A percentile compares a stretch with the other conserved stretches of the same genome.
Evolutionary conservation across 2,113 vertebrate species (phyloP).

Genomic region (Hypomesus transpacificus): DNA sequence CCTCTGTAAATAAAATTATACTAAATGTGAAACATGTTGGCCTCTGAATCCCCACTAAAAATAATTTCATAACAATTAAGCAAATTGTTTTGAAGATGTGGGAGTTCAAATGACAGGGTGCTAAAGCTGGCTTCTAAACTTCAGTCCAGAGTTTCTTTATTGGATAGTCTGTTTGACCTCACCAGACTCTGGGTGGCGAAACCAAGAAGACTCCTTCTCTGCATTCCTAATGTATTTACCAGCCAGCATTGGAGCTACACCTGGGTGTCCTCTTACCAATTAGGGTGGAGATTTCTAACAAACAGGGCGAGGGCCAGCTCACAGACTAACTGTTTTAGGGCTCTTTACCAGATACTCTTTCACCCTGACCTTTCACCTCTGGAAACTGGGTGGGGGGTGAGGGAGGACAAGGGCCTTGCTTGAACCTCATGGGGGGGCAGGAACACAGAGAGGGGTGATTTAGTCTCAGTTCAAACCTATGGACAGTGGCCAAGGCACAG

Average conservation of each 20-base stretch:
- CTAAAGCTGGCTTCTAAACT: neutral
- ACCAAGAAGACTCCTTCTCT: conserved; percentile 21
- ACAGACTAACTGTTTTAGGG: conserved; percentile 55
- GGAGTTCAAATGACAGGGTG: too few species aligned
- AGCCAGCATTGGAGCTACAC: conserved; percentile 43
- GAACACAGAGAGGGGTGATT: neutral
- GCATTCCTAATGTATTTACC: conserved; percentile 53
- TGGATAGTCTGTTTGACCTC: conserved; percentile 12
- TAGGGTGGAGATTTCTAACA: conserved; percentile 49
- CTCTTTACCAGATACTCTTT: conserved; percentile 63
- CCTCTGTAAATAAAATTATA: too few species aligned
- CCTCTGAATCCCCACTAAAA: too few species aligned
- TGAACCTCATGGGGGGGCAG: neutral
- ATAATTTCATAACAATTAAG: too few species aligned
- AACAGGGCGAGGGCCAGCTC: conserved; percentile 48
- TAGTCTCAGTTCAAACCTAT: neutral
- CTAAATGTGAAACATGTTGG: too few species aligned
- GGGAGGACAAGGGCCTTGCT: conserved; percentile 6
- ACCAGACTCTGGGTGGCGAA: conserved; percentile 12
- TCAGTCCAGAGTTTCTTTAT: neutral
- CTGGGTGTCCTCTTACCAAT: conserved; percentile 63
- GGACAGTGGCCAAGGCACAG: too few species aligned
- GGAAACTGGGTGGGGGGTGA: neutral
- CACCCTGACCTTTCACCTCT: conserved; percentile 54
- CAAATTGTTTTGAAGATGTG: too few species aligned